These are phyloP conservation scores for Cancer borealis DNA, from an alignment of 2,888 invertebrate species.

Conservation along the genomic window DNA sequence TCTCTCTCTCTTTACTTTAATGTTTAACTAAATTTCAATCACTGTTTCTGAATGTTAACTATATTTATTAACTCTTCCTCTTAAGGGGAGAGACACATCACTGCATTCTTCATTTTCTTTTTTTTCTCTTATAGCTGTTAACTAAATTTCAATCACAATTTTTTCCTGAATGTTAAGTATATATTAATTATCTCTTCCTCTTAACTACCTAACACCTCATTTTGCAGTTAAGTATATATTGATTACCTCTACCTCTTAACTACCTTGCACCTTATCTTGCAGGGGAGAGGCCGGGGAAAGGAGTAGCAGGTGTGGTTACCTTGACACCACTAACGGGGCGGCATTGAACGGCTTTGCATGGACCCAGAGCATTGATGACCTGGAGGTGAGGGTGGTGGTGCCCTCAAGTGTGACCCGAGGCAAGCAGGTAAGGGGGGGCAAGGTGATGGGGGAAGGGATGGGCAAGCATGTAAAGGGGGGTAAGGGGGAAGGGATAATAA, in stretches of 20 bases:
- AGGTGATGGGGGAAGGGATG: not conserved
- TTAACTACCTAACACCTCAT: not conserved
- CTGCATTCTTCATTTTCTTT: not conserved
- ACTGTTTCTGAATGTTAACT: too few species aligned
- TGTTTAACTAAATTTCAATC: too few species aligned
- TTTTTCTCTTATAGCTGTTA: not conserved
- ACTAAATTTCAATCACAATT: not conserved
- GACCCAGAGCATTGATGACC: slow-evolving; percentile 91
- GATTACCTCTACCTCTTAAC: not conserved
- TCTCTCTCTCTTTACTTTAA: too few species aligned
- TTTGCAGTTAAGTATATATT: not conserved
- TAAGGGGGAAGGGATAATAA: not conserved
- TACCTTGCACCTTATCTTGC: not conserved
- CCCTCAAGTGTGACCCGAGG: slow-evolving; percentile 82
- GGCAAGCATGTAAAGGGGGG: not conserved
- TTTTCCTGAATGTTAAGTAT: too few species aligned
- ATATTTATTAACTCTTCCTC: too few species aligned
- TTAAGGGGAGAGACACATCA: too few species aligned
- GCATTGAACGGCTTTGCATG: slow-evolving; percentile 88
- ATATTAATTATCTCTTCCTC: not conserved
- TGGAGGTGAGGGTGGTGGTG: slow-evolving; percentile 82
- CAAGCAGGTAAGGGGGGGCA: slow-evolving; percentile 83
- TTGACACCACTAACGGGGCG: slow-evolving; percentile 89
- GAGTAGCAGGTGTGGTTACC: not conserved
- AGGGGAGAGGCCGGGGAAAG: not conserved